Base-by-base conservation (phyloP, 2,888 invertebrate species). In the Schizaphis graminum region DNA sequence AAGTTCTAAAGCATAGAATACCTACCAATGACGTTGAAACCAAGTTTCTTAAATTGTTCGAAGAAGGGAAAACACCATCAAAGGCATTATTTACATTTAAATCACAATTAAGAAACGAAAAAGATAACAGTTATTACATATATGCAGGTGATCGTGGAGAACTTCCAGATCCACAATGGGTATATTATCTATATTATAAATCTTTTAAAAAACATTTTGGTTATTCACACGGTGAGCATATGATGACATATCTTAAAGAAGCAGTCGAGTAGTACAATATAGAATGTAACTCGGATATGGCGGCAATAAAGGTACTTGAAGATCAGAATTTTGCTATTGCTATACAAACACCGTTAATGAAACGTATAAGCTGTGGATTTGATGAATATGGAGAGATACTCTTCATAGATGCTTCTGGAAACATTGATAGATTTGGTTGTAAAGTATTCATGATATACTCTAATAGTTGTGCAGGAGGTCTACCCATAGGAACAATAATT, bases 31-130 rank as follows among this genome's bases (percentile, higher is more conserved):
- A 91, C 41, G 91, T 94, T 16, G 85, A 67, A 57, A 53, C 61
- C 21, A 89, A 47, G n/a, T 94, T 94, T 94, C 77, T 86, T 56
- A 86, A 86, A n/a, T 47, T 94, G 47, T 94, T 94, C 67, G 87
- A 94, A 87, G 87, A 94, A 28, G 94, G 49, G 10, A 10, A 49
- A 49, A 49, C 11, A 49, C 49, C 49, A 11, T 49, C 49, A 49
- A 49, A 49, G 11, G 11, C 11, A 49, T 49, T 49, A 49, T 49
- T 49, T 49, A 49, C 49, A 49, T 10, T 49, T 49, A 49, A 49
- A 49, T 10, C 49, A 5, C 11, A 49, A 10, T 49, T 89, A 11
- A 49, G 11, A 49, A 49, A 49, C 11, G 11, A 49, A 49, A 49
- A 49, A 10, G 49, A 10, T 5, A 49, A 49, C 8, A 49, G 49